Evolutionary conservation across 2,888 invertebrate species (phyloP).

Genomic region (Caenorhabditis doughertyi): DNA sequence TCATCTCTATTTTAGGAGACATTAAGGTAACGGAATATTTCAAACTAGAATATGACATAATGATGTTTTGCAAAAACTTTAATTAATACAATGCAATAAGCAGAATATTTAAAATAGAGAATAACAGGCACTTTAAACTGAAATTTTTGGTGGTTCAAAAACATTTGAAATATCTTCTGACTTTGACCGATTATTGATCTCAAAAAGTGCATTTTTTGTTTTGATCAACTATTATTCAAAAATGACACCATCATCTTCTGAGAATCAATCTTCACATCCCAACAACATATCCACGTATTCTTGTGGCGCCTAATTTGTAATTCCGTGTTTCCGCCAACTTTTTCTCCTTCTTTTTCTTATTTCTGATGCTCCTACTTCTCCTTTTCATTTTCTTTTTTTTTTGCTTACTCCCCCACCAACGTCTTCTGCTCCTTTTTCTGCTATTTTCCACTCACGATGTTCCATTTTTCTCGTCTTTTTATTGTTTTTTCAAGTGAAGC

Average conservation of each 20-base stretch:
- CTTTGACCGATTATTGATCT: neutral
- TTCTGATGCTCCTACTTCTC: conserved; percentile 25
- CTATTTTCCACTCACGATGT: neutral
- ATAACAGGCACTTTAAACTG: too few relatives aligned
- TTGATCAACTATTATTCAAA: neutral
- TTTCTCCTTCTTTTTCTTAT: conserved; percentile 17
- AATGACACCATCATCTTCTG: conserved; percentile 19
- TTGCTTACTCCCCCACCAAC: neutral
- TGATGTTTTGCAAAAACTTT: too few relatives aligned
- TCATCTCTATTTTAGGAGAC: too few relatives aligned
- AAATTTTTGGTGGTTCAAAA: too few relatives aligned
- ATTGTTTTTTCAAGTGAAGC: conserved; percentile 25
- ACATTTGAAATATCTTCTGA: neutral
- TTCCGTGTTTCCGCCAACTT: conserved; percentile 53
- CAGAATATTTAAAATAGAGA: too few relatives aligned
- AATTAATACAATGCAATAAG: too few relatives aligned
- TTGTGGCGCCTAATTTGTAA: conserved; percentile 42
- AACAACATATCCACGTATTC: conserved; percentile 22
- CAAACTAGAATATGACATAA: too few relatives aligned
- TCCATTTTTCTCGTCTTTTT: conserved; percentile 29
- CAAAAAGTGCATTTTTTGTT: conserved; percentile 4
- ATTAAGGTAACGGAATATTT: too few relatives aligned
- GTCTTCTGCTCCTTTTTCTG: conserved; percentile 17
- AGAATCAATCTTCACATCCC: neutral
- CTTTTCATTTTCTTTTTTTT: conserved; percentile 35